Base-by-base conservation (phyloP, 1,140 invertebrate species). In the Drosophila gunungcola region DNA sequence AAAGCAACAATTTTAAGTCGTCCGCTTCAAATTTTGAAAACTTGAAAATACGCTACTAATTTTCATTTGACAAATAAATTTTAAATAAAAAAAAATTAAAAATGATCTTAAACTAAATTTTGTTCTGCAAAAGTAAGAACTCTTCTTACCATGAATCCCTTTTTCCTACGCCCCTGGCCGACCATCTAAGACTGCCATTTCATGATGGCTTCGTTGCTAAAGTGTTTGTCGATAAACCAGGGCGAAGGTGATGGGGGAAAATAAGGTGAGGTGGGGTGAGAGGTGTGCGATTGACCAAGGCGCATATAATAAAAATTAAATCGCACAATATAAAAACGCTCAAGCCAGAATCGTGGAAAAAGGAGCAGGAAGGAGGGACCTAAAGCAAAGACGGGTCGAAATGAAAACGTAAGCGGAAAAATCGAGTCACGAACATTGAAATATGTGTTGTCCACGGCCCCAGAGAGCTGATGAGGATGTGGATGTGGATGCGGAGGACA, bases 341-440 rank as follows among this genome's bases (percentile, higher is more conserved):
- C 57, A 36, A 51, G 57, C 55, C 52, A 56, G 74, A 41, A 43
- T 13, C 32, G 43, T 43, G 49, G 13, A 38, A 62, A 68, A 68
- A 57, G 45, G 27, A 27, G 7, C 43, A 12, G 7, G 29, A 13
- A 3, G 43, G 39, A 13, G 27, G 36, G 3, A 9, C 29, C 36
- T 25, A 21, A 10, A 53, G 42, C 55, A 41, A 41, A 55, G 55
- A 60, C 62, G 39, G 64, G 51, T 42, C 75, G 45, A 76, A 78
- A 78, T 65, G 80, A 69, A 83, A 83, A 80, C 77, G 78, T 75
- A 76, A 80, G 57, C 56, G 80, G 57, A 74, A 73, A 83, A 89
- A 89, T 74, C 84, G 84, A 89, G 84, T 88, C 84, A 88, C 84
- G 84, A 88, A 88, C 84, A 89, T 89, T 88, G 84, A 89, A 88